These are phyloP conservation scores for Norana najaformis DNA, from an alignment of 2,888 invertebrate genomes.

Conservation along the genomic window DNA sequence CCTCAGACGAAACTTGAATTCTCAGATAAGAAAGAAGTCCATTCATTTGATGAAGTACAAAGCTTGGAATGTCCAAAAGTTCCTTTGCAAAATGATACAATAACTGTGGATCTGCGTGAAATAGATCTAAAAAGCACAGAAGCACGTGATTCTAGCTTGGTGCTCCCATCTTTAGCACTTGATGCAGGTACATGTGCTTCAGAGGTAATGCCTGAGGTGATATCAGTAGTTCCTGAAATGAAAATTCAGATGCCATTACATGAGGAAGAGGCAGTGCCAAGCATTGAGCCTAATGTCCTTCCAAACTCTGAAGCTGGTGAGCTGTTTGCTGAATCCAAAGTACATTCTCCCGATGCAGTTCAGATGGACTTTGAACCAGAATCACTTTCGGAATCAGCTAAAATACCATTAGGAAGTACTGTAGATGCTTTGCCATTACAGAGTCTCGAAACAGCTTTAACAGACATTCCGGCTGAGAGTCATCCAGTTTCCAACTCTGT, in stretches of 20 bases:
- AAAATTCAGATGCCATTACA: not conserved
- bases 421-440: not conserved
- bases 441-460: not conserved
- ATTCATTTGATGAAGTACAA: not conserved
- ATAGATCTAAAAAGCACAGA: not conserved
- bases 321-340: not conserved
- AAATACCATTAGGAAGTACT: not conserved
- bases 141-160: not conserved
- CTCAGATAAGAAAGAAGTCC: not conserved
- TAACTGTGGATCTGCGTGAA: no score
- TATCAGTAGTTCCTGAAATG: not conserved
- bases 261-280: not conserved
- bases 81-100: not conserved
- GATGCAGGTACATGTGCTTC: not conserved
- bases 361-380: not conserved
- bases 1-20: not conserved
- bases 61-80: not conserved
- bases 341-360: not conserved
- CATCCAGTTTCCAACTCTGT: not conserved
- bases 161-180: not conserved
- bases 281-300: not conserved
- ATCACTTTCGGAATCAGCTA: not conserved
- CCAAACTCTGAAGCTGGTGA: not conserved
- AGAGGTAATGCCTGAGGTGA: not conserved
- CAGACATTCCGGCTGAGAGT: conserved; percentile 1